Base-by-base conservation (phyloP, 2,113 vertebrate species). In the Sisor rabdophorus region DNA sequence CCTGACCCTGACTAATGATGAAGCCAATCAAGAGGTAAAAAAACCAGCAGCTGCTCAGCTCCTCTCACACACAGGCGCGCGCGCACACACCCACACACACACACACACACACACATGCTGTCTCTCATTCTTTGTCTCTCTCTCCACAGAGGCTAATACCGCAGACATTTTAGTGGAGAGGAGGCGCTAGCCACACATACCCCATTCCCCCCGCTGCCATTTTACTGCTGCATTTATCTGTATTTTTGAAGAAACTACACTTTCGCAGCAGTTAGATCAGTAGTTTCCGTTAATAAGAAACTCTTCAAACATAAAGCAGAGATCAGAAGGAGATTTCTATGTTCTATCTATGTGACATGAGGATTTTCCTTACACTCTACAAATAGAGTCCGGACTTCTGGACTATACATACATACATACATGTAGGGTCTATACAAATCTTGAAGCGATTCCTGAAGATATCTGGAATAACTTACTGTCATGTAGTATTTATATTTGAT, bases 1-100 rank as follows among this genome's bases (percentile, higher is more conserved):
- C 89, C 84, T 90, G 86, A 89, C 87, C 79, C 86, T 80, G 73
- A 53, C 52, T 85, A 80, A 83, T 80, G 75, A 73, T 20, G 30
- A 64, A 79, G 22, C 81, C 78, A 77, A 65, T 79, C 75, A 83
- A 36, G 65, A 73, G 55, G n/a, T n/a, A n/a, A n/a, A 55, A 64
- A 56, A 24, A 72, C 32, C 7, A 24, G 71, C 82, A 77, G 73
- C 77, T 73, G 73, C 73, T 19, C 40, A 52, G 32, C 40, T 16
- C 53, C 36, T 56, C 50, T 28, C 47, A 73, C 40, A 24, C 48
- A 58, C 70, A 54, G 1, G 24, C n/a, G 20, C 52, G 20, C 53
- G 47, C 11, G 24, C 36, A 22, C n/a, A n/a, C n/a, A n/a, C n/a
- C n/a, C n/a, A n/a, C n/a, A n/a, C n/a, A n/a, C n/a, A n/a, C n/a